Conservation (phyloP, 2,888 invertebrate species). For the Oligia latruncula region DNA sequence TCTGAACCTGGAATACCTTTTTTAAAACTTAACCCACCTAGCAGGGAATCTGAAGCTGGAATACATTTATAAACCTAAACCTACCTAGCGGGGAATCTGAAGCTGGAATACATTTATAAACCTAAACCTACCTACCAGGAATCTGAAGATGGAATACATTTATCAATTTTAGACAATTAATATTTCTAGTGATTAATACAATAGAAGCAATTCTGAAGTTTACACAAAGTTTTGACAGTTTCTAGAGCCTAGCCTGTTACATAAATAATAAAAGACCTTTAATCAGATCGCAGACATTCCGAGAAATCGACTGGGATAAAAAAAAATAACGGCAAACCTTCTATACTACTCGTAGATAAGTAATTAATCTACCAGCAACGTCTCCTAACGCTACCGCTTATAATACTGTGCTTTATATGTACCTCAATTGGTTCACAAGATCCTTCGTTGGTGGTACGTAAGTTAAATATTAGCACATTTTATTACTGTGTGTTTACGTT, state of each 20-base stretch:
- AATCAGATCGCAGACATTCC: background rate
- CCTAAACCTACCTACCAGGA: too few relatives aligned
- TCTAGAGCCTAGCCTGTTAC: too few relatives aligned
- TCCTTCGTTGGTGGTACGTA: slow-evolving; percentile 78
- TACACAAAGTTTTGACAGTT: background rate
- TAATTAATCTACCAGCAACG: slow-evolving; percentile 31
- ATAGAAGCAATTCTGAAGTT: background rate
- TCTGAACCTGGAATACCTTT: too few relatives aligned
- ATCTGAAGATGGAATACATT: too few relatives aligned
- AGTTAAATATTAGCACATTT: slow-evolving; percentile 85
- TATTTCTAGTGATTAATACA: background rate
- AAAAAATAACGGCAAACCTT: background rate
- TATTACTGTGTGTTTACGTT: slow-evolving; percentile 81
- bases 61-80: too few relatives aligned
- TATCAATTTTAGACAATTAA: background rate
- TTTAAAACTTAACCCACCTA: too few relatives aligned
- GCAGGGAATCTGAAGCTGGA: too few relatives aligned
- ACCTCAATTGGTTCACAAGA: slow-evolving; percentile 75
- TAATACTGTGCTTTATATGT: slow-evolving; percentile 51
- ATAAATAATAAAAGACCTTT: background rate
- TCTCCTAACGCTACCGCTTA: slow-evolving; percentile 18
- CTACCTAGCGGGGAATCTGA: too few relatives aligned
- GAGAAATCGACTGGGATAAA: too few relatives aligned
- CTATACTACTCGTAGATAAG: slow-evolving; percentile 14
- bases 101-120: too few relatives aligned